Percentiles rank a stretch among this genome's conserved stretches.
These are phyloP conservation scores for Aptenodytes forsteri DNA, from an alignment of 2,113 vertebrate genomes.

Conservation along the genomic window DNA sequence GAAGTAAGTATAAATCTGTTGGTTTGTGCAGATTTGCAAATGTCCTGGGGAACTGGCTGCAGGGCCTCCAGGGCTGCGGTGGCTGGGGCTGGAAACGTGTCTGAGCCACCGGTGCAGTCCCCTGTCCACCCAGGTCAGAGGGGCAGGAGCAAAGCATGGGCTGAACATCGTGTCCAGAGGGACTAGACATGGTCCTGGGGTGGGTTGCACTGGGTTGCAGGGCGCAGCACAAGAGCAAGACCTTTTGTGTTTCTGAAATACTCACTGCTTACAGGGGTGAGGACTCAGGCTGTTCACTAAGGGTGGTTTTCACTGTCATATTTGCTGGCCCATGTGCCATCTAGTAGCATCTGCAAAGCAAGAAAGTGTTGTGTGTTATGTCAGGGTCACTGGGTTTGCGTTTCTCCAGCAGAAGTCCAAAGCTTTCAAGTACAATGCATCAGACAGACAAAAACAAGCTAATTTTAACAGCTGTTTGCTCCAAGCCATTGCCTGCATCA, in stretches of 20 bases:
- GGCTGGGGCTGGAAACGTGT: not conserved
- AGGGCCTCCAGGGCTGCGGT: rapidly evolving
- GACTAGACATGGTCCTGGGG: rapidly evolving
- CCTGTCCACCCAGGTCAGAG: rapidly evolving
- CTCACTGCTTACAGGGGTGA: not conserved
- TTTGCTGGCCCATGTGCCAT: not conserved
- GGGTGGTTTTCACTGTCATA: not conserved
- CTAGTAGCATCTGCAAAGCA: conserved; percentile 35
- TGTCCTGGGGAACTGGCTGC: not conserved
- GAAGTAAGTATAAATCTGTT: not conserved
- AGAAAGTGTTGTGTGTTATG: not conserved
- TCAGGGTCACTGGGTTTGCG: not conserved
- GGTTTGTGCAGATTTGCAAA: not conserved
- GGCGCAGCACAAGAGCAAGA: not conserved
- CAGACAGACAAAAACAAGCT: conserved; percentile 7
- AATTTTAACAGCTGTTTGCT: conserved; percentile 57
- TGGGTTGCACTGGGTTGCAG: not conserved
- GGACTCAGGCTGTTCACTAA: not conserved
- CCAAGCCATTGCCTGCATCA: conserved; percentile 12
- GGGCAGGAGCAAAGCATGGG: not conserved
- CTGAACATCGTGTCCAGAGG: not conserved
- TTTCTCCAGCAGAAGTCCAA: not conserved
- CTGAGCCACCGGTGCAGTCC: not conserved
- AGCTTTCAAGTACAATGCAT: conserved; percentile 5
- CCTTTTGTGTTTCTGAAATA: not conserved